Evolutionary conservation across 2,888 invertebrate genomes (phyloP), one percentile per base, ranked within the genome.

Genomic region (Apomyelois bistriatella): DNA sequence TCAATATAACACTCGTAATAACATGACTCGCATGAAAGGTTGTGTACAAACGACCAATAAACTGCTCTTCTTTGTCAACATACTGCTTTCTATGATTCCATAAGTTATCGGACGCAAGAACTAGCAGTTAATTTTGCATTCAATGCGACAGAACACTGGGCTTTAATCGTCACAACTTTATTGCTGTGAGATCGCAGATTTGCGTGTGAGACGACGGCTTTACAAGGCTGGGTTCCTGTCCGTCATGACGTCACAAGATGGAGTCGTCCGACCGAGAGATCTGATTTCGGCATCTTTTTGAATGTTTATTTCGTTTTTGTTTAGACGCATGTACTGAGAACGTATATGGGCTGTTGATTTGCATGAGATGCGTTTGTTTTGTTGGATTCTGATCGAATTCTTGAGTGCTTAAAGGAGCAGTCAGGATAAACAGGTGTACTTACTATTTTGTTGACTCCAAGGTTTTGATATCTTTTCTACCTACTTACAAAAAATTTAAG

Each of bases 281-380:
- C 85, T 81, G 78, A 84, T 85, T 85, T 86, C 85, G 85, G 85
- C 79, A 80, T 84, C 86, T 80, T 81, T 79, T 81, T 76, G 76
- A 74, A 79, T 74, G 70, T 67, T 64, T 64, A 51, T 58, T 74
- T 70, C 65, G 35, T 74, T 77, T n/a, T 75, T 68, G 70, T 61
- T 13, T 43, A 43, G 17, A 28, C 38, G 48, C 42, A 42, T 52
- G 43, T 22, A 28, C 42, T 8, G 36, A 37, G 28, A 42, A 17
- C 42, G 43, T 22, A 40, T 41, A 50, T 50, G 50, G 38, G 30
- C 15, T 32, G 41, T 42, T 51, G 42, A 42, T 51, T 42, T 32
- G 41, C 38, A 41, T 40, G 12, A n/a, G 30, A 49, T 40, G 37
- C 37, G n/a, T 15, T 38, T 30, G 38, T 46, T 46, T 46, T 46